These are phyloP conservation scores for Hystrix cristata DNA, from an alignment of 2,113 vertebrate genomes.

Conservation along the genomic window DNA sequence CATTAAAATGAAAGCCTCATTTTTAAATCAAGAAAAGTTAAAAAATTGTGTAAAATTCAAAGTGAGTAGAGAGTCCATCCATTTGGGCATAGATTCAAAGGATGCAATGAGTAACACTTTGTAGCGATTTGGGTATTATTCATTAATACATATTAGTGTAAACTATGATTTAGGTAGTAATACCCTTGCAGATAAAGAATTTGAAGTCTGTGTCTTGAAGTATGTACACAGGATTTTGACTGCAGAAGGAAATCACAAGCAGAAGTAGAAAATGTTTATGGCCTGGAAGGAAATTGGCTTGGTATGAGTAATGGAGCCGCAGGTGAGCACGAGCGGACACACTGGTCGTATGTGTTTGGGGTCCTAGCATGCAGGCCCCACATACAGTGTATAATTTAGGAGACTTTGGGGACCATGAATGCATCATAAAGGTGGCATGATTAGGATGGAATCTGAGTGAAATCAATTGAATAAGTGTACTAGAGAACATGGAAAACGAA, in stretches of 20 bases:
- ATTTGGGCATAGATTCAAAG: background rate
- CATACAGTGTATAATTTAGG: background rate
- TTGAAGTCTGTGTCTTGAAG: background rate
- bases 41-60: background rate
- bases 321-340: background rate
- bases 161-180: background rate
- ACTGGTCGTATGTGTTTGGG: background rate
- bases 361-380: background rate
- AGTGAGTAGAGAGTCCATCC: background rate
- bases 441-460: background rate
- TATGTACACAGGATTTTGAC: background rate
- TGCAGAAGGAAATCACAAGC: slow-evolving; percentile 66
- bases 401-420: background rate
- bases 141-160: background rate
- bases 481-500: background rate
- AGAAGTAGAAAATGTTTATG: background rate
- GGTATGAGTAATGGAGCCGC: fast-evolving
- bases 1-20: slow-evolving; percentile 24
- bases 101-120: background rate
- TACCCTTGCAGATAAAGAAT: background rate
- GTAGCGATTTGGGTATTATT: background rate
- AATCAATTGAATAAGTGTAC: background rate
- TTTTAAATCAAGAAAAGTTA: slow-evolving; percentile 14
- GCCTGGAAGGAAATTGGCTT: background rate
- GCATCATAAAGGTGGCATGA: background rate